Base-by-base conservation (phyloP, 92 coral and sea anemone species). In the Ricordea florida region DNA sequence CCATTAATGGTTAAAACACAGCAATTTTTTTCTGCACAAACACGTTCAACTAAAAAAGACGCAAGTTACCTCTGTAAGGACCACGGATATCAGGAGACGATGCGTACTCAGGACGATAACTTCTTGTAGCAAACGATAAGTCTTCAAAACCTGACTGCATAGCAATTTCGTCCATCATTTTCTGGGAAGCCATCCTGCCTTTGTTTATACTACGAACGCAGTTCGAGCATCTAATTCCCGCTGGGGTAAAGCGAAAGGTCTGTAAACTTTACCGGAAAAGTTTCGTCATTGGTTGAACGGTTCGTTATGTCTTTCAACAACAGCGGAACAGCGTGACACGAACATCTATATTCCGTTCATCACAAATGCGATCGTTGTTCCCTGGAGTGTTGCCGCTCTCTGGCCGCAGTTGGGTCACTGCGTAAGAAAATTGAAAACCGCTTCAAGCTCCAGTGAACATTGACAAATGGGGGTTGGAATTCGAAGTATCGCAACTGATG, bases 31-130 rank as follows among this genome's bases (percentile, higher is more conserved):
- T n/a, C 20, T 14, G 23, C 33, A 34, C 16, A 15, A 18, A 24
- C 2, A n/a, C n/a, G n/a, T n/a, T n/a, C n/a, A n/a, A n/a, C n/a
- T n/a, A n/a, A n/a, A n/a, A n/a, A n/a, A n/a, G 33, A 31, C 24
- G 50, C 24, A 41, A 79, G 92, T 88, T 71, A 91, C 97, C 57
- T 62, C 86, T 91, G 35, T 62, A 53, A 11, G 71, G 20, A 15
- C 79, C 79, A 22, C 76, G 87, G 23, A 70, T 61, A 61, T 91
- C 88, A 34, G 97, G 79, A 23, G 83, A 79, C 4, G 90, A 88
- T 13, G 97, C 79, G 65, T 91, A 91, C 57, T 91, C 97, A 1
- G 97, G 97, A 9, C 97, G 85, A 74, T 91, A 91, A 48, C 93
- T 91, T 37, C 92, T 81, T 2, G 97, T 91, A 58, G 90, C 93